Evolutionary conservation across 2,888 invertebrate genomes (phyloP).

Genomic region (Tipula confusa): DNA sequence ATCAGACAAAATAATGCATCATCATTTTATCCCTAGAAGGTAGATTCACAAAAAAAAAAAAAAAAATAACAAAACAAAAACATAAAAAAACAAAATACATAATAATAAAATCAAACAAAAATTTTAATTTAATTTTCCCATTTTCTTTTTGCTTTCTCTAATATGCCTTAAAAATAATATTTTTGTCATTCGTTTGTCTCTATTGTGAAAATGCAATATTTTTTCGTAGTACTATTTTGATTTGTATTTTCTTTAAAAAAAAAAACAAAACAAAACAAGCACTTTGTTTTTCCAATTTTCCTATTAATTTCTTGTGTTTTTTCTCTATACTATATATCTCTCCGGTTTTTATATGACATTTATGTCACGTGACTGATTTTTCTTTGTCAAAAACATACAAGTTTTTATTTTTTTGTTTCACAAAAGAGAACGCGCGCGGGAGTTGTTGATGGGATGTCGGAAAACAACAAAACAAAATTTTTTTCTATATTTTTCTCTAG

Average conservation of each 20-base stretch:
- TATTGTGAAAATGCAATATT: background rate
- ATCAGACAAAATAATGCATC: conserved; percentile 6
- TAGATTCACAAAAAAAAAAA: background rate
- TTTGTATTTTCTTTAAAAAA: background rate
- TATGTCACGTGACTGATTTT: conserved; percentile 20
- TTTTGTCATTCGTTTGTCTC: conserved; percentile 3
- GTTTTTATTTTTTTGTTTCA: background rate
- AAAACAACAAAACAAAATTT: no score
- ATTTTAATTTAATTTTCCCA: conserved; percentile 14
- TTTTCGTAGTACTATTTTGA: background rate
- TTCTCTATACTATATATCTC: background rate
- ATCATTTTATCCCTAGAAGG: conserved; percentile 25
- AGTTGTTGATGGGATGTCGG: background rate
- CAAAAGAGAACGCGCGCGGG: background rate
- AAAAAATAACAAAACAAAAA: background rate
- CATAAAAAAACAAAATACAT: background rate
- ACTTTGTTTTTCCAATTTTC: conserved; percentile 20
- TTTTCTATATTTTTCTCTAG: background rate
- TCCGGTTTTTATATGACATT: background rate
- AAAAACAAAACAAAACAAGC: background rate
- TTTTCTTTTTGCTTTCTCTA: background rate
- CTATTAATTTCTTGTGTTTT: conserved; percentile 15
- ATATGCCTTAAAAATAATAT: conserved; percentile 3
- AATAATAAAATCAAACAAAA: conserved; percentile 25
- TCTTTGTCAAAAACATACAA: conserved; percentile 12